A percentile compares a stretch with the other conserved stretches of the same genome.
Conservation (phyloP, 2,797 vertebrate genomes). For the Leptatherina wallacei region DNA sequence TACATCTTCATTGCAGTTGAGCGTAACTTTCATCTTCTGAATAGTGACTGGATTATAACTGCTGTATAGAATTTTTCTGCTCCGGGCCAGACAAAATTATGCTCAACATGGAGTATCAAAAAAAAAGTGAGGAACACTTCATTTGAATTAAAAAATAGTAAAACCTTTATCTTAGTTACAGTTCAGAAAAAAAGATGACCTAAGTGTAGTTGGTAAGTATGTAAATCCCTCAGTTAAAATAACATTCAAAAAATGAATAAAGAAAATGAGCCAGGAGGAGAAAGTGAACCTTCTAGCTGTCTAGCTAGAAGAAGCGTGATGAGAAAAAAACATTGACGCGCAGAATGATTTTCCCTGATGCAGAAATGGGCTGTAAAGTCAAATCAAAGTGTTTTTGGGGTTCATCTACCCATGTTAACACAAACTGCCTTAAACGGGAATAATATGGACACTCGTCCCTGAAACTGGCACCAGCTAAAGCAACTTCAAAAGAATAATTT, state of each 20-base stretch:
- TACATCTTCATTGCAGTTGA: neutral
- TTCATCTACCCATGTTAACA: too few species aligned
- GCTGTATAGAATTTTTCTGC: neutral
- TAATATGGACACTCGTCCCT: too few species aligned
- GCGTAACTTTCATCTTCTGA: neutral
- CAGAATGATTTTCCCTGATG: too few species aligned
- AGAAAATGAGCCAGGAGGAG: neutral
- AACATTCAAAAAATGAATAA: neutral
- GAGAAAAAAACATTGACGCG: too few species aligned
- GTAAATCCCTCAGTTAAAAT: neutral
- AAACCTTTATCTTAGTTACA: neutral
- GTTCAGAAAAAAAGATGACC: neutral
- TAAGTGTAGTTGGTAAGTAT: neutral
- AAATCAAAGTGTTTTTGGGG: too few species aligned
- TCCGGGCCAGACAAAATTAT: too few species aligned
- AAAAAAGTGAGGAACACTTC: neutral
- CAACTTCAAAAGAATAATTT: too few species aligned
- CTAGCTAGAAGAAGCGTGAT: too few species aligned
- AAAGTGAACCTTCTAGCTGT: neutral
- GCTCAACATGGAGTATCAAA: too few species aligned
- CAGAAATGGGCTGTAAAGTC: neutral
- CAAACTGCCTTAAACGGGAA: too few species aligned
- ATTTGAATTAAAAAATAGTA: neutral
- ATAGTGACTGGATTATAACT: neutral
- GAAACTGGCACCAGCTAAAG: too few species aligned